Evolutionary conservation across 2,888 invertebrate species (phyloP).

Genomic region (Apamea epomidion): DNA sequence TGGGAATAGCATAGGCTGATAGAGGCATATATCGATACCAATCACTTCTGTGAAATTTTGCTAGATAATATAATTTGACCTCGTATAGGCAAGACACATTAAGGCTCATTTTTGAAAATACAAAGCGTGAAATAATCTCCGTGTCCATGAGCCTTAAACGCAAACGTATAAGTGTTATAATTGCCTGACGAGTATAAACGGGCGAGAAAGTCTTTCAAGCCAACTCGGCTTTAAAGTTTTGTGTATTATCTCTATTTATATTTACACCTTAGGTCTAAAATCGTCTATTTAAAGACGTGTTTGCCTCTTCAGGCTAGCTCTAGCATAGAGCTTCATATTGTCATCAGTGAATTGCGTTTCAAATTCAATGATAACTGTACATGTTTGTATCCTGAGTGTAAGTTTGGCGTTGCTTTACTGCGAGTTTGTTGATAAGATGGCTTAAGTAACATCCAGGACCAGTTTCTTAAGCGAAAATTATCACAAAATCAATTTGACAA

Average conservation of each 20-base stretch:
- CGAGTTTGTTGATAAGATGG: background rate
- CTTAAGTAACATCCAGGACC: background rate
- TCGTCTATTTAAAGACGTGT: background rate
- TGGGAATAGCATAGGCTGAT: no score
- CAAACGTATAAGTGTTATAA: background rate
- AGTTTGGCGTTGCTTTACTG: background rate
- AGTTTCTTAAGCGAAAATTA: no score
- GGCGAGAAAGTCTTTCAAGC: no score
- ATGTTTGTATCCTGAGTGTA: background rate
- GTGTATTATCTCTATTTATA: conserved; percentile 21
- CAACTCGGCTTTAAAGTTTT: background rate
- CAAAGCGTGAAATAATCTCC: no score
- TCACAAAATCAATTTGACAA: no score
- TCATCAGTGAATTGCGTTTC: background rate
- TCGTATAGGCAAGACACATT: no score
- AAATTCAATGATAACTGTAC: background rate
- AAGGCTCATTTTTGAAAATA: no score
- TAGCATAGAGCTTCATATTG: background rate
- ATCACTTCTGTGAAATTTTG: no score
- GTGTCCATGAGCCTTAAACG: no score
- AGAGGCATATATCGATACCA: no score
- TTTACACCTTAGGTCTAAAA: conserved; percentile 24
- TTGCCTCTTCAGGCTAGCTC: conserved; percentile 8
- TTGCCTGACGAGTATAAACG: background rate
- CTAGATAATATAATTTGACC: no score